Conservation (phyloP, 1,140 invertebrate genomes). For the Macrostomum lignano region DNA sequence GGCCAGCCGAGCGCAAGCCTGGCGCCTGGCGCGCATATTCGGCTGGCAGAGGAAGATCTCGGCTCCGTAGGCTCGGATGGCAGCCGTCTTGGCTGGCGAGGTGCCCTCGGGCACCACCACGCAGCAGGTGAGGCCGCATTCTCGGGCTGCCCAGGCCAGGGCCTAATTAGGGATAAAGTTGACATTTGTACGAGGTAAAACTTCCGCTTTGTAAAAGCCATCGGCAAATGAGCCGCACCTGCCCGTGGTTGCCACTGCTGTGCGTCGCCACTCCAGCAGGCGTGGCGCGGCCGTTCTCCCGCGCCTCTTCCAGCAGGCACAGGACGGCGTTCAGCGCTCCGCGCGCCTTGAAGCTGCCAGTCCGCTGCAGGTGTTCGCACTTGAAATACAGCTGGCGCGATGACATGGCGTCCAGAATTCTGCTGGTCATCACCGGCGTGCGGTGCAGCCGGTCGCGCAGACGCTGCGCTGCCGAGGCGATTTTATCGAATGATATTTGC, state of each 20-base stretch:
- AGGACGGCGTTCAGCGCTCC: conserved; percentile 12
- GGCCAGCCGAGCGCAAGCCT: conserved; percentile 11
- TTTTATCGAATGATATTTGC: conserved; percentile 1
- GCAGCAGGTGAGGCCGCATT: conserved; percentile 16
- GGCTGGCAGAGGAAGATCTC: conserved; percentile 20
- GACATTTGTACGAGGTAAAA: too few relatives aligned
- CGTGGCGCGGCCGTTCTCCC: too few relatives aligned
- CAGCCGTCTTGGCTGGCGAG: conserved; percentile 20
- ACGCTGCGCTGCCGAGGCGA: background rate
- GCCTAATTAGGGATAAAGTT: conserved; percentile 30
- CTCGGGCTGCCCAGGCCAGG: conserved; percentile 21
- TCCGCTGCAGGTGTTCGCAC: too few relatives aligned
- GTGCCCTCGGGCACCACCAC: conserved; percentile 26
- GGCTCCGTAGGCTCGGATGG: conserved; percentile 25
- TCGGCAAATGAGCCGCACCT: too few relatives aligned
- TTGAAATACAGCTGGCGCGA: too few relatives aligned
- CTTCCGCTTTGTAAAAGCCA: too few relatives aligned
- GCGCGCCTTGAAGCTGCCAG: conserved; percentile 12
- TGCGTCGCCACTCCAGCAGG: conserved; percentile 26
- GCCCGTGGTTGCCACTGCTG: conserved; percentile 30
- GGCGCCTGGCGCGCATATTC: conserved; percentile 11
- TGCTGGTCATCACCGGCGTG: too few relatives aligned
- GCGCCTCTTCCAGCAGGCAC: background rate
- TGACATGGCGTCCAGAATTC: too few relatives aligned
- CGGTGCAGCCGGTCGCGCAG: background rate